phyloP scores from a whole-genome alignment of 2,113 vertebrate species.

The Chauna torquata region DNA sequence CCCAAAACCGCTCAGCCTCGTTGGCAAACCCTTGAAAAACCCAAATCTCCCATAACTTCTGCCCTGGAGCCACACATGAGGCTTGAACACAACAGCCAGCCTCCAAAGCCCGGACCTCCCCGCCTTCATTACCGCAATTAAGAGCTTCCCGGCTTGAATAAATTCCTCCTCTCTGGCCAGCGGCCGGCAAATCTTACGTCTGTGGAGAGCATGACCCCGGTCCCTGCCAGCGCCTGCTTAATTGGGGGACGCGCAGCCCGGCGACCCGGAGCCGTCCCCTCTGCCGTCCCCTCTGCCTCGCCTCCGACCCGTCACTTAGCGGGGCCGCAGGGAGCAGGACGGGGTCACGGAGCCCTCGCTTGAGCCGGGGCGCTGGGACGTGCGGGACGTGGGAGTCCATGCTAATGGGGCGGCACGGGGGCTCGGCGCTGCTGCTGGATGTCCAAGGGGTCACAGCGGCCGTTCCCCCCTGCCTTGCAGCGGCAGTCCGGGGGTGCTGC shows the following conservation, averaged over 20 bases:
- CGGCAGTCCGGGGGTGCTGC: too few relatives aligned
- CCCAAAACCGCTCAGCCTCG: background rate
- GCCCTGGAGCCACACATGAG: background rate
- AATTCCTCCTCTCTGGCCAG: background rate
- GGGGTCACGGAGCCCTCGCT: too few relatives aligned
- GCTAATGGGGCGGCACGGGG: background rate
- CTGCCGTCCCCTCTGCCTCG: background rate
- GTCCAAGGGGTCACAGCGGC: too few relatives aligned
- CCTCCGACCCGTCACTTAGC: background rate
- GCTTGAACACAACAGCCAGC: background rate
- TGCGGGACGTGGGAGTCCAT: background rate
- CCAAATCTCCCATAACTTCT: background rate
- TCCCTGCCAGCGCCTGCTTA: background rate
- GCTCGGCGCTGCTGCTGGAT: background rate
- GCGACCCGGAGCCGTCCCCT: background rate
- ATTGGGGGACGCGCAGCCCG: background rate
- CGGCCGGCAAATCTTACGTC: background rate
- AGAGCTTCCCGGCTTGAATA: background rate
- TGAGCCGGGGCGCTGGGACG: background rate
- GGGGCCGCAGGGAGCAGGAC: rapidly evolving
- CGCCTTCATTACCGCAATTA: slow-evolving; percentile 14
- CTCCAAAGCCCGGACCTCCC: background rate
- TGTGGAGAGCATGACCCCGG: background rate
- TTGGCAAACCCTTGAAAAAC: background rate
- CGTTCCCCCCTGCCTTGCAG: too few relatives aligned